phyloP scores from a whole-genome alignment of 37 sponge, comb jelly and placozoan species.

The Ianthella basta region DNA sequence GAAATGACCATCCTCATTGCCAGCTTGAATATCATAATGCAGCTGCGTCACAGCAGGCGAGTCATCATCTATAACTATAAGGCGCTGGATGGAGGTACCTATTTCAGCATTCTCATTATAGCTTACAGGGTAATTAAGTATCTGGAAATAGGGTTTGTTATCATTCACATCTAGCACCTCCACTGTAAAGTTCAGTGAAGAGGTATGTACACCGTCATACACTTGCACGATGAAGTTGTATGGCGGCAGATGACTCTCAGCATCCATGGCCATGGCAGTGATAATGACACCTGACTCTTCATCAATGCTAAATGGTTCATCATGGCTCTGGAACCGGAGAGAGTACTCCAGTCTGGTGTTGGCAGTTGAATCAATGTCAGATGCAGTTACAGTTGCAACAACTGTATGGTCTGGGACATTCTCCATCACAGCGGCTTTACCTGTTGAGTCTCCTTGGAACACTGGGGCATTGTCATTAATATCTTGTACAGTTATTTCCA shows the following conservation, averaged over 20 bases:
- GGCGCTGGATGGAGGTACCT: constrained; percentile 28
- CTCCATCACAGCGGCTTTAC: constrained; percentile 19
- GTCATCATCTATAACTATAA: constrained; percentile 59
- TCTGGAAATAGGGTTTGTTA: constrained; percentile 56
- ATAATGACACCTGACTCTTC: constrained; percentile 37
- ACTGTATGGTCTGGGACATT: background rate
- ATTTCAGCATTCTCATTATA: constrained; percentile 46
- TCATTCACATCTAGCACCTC: constrained; percentile 57
- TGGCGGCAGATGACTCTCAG: background rate
- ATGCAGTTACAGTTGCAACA: constrained; percentile 6
- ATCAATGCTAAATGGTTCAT: constrained; percentile 29
- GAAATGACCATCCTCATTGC: constrained; percentile 42
- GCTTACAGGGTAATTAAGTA: constrained; percentile 19
- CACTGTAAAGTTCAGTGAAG: constrained; percentile 13
- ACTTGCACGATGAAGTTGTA: background rate
- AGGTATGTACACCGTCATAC: background rate
- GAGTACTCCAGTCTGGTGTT: background rate
- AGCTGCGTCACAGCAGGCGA: constrained; percentile 25
- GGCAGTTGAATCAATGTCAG: constrained; percentile 18
- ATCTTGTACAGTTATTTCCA: constrained; percentile 48
- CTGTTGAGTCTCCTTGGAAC: background rate
- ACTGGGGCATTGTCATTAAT: constrained; percentile 37
- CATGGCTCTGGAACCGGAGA: background rate
- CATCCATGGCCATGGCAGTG: constrained; percentile 53
- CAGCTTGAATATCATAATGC: constrained; percentile 51